Evolutionary conservation across 2,888 invertebrate genomes (phyloP), one percentile per base, ranked within the genome.

Genomic region (Tetragonisca angustula): DNA sequence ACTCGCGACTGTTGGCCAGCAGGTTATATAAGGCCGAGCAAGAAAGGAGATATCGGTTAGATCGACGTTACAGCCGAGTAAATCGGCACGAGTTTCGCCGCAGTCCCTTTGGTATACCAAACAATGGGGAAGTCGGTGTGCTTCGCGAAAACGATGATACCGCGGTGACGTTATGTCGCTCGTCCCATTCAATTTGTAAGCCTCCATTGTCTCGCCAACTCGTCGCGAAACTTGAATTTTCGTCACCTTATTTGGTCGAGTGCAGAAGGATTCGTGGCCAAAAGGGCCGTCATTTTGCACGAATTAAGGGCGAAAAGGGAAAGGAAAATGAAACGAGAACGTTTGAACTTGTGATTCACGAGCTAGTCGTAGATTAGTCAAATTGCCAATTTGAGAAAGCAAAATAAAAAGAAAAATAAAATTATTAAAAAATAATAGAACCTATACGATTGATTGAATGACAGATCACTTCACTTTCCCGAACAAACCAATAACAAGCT

Each of bases 71-170:
- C 79, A 79, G 59, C 43, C 70, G 69, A 79, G 62, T 77, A 70
- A 84, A 75, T 83, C 86, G 73, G 65, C 64, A 36, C 49, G 50
- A 85, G 65, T 76, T 81, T 62, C 76, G 72, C 76, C 32, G 54
- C 17, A 19, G 15, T 59, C 59, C 64, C 49, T 43, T 36, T 54
- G 27, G 43, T 61, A 52, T 27, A 61, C 6, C 11, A 73, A 76
- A 79, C 84, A 88, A 87, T 88, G 74, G 70, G 49, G 69, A 78
- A 88, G 80, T 88, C 79, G 75, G 79, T 81, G 72, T 62, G 71
- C 88, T 82, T 87, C 67, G 67, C 75, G 77, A 36, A 32, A 59
- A 71, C 64, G 75, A 75, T 74, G 74, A 68, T 81, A 56, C 62
- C 65, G 17, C 64, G 17, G 27, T 61, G 64, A 67, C 71, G 59